These are phyloP conservation scores for Suillia variegata DNA, from an alignment of 2,888 invertebrate genomes.

Conservation along the genomic window DNA sequence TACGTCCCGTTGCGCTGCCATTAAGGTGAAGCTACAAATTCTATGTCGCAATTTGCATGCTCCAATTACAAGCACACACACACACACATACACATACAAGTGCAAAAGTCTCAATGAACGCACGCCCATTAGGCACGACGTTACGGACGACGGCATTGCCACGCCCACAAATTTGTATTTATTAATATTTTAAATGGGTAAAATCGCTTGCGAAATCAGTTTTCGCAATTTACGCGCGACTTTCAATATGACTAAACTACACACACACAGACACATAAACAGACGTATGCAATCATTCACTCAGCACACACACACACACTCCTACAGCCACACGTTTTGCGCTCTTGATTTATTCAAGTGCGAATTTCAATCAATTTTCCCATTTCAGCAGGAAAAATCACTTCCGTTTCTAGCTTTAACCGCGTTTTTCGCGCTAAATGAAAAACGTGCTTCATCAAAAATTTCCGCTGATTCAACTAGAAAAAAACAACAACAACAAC, in stretches of 20 bases:
- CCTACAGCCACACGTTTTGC: not conserved
- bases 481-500: not conserved
- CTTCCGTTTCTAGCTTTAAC: not conserved
- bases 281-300: no score
- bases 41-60: not conserved
- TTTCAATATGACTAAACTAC: not conserved
- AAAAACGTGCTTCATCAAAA: conserved; percentile 1
- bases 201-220: not conserved
- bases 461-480: not conserved
- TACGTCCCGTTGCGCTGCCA: no score
- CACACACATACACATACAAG: no score
- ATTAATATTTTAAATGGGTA: not conserved
- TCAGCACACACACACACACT: not conserved
- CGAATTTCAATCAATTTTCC: conserved; percentile 3
- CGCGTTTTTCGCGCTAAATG: not conserved
- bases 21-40: no score
- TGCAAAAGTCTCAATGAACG: no score
- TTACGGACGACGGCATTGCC: no score
- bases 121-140: no score
- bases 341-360: conserved; percentile 2
- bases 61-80: not conserved
- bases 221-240: not conserved
- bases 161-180: no score
- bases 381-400: not conserved
- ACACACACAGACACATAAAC: no score